A percentile compares a stretch with the other conserved stretches of the same genome.
These are phyloP conservation scores for Tricholauxania praeusta DNA, from an alignment of 2,888 invertebrate species.

Conservation along the genomic window DNA sequence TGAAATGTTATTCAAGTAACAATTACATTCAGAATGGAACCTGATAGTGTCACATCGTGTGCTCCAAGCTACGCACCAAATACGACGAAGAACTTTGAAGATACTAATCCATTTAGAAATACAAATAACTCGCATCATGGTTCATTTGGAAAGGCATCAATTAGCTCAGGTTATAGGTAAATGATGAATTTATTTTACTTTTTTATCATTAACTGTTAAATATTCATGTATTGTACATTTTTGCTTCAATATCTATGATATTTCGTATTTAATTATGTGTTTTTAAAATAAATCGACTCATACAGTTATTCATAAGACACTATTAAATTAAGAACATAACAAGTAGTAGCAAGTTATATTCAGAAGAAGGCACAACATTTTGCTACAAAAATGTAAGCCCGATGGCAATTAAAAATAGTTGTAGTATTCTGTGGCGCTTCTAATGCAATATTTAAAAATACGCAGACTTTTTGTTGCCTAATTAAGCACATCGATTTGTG, in stretches of 20 bases:
- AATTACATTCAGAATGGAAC: slow-evolving; percentile 57
- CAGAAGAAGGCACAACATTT: background rate
- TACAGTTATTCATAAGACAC: background rate
- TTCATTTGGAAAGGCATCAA: slow-evolving; percentile 68
- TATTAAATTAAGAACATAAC: slow-evolving; percentile 11
- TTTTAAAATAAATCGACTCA: background rate
- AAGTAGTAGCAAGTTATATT: slow-evolving; percentile 2
- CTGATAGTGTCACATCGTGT: slow-evolving; percentile 50
- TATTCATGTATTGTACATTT: background rate
- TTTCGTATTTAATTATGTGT: slow-evolving; percentile 15
- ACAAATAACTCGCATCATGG: slow-evolving; percentile 63
- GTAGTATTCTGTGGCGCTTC: too few relatives aligned
- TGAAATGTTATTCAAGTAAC: too few relatives aligned
- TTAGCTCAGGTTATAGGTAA: slow-evolving; percentile 67
- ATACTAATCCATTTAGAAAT: slow-evolving; percentile 65
- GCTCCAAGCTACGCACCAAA: slow-evolving; percentile 56
- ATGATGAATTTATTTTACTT: slow-evolving; percentile 25
- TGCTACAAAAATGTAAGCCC: too few relatives aligned
- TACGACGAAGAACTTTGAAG: slow-evolving; percentile 68
- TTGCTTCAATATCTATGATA: slow-evolving; percentile 12
- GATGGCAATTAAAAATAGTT: too few relatives aligned
- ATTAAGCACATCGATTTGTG: too few relatives aligned
- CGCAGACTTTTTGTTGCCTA: too few relatives aligned
- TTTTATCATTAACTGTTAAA: background rate
- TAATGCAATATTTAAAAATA: too few relatives aligned